Evolutionary conservation across 2,888 invertebrate species (phyloP), one percentile per base, ranked within the genome.

Genomic region (Tachystola acroxantha): DNA sequence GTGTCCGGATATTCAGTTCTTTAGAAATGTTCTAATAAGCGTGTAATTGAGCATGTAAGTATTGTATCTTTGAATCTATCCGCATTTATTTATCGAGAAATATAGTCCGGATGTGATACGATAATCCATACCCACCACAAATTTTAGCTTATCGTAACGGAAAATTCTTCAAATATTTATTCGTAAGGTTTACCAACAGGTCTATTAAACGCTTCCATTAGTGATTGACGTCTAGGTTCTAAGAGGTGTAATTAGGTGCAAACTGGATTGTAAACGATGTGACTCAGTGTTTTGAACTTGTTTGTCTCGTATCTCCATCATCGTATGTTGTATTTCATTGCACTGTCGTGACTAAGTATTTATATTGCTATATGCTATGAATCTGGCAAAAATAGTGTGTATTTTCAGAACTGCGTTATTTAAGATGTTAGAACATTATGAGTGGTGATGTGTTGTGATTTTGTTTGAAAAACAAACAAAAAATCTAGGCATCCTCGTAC

Each of bases 1-100:
- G 45, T 71, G 63, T 54, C 49, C 56, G 37, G 72, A 76, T 56
- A 55, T 64, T 32, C 59, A 58, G 44, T 60, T 67, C 34, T 60
- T 71, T 42, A 65, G 68, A 35, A 69, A 73, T 55, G 49, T 67
- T 53, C 45, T 66, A 40, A 73, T 76, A 43, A 72, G 74, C 62
- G 66, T 14, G 11, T 32, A 6, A 10, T 22, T 29, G 29, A 14
- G 29, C 32, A 36, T 32, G 36, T 39, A 39, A 39, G 36, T 39
- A 9, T 3, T 31, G 13, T 11, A n/a, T 34, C 9, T 14, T n/a
- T n/a, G 13, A 29, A 29, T 29, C 16, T 9, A 9, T 6, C 29
- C 29, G 13, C 29, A 29, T 9, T n/a, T n/a, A 7, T 24, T 9
- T 24, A 24, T 24, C 7, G 24, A 9, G 9, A 12, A 27, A 11